phyloP scores from a whole-genome alignment of 2,888 invertebrate species.

The Pristionchus entomophagus region DNA sequence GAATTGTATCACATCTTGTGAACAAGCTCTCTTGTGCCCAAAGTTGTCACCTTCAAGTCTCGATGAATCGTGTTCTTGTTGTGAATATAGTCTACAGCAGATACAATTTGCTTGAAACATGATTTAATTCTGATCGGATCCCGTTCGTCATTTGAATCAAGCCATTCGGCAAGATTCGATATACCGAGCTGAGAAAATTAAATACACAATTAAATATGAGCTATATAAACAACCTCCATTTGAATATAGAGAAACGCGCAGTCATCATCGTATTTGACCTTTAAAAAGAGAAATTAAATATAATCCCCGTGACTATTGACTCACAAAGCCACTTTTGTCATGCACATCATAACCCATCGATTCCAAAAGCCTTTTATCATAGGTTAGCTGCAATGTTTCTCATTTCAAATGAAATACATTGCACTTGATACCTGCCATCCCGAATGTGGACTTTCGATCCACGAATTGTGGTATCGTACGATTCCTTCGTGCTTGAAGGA shows the following conservation, averaged over 20 bases:
- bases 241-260: background rate
- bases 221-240: background rate
- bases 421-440: conserved; percentile 84
- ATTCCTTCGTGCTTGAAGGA: conserved; percentile 78
- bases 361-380: too few species aligned
- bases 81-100: conserved; percentile 93
- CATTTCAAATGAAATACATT: too few species aligned
- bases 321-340: too few species aligned
- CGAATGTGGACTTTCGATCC: conserved; percentile 92
- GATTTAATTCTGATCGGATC: conserved; percentile 14
- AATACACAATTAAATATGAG: background rate
- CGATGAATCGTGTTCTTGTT: conserved; percentile 90
- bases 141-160: background rate
- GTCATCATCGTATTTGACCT: background rate
- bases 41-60: conserved; percentile 85
- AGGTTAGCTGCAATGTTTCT: too few species aligned
- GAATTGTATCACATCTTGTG: too few species aligned
- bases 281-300: background rate
- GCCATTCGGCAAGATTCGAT: background rate
- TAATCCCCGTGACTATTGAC: too few species aligned
- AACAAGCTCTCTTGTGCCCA: too few species aligned
- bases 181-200: background rate
- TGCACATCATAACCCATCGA: too few species aligned
- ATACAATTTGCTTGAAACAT: conserved; percentile 88
- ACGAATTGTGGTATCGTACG: conserved; percentile 93